Evolutionary conservation across 2,113 vertebrate species (phyloP), one percentile per base, ranked within the genome.

Genomic region (Nannospalax galili): DNA sequence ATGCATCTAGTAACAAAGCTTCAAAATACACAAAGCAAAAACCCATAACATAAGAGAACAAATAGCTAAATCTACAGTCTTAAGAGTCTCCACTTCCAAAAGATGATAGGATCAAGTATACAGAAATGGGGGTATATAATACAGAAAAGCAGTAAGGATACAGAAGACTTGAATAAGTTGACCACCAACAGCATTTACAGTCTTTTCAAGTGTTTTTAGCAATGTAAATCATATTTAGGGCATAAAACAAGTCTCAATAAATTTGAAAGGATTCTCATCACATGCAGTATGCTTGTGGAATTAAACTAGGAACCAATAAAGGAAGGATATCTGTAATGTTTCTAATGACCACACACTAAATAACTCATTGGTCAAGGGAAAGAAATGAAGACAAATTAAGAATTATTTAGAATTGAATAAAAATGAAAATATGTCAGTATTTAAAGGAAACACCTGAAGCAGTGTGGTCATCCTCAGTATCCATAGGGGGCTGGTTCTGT

Each of bases 171-270:
- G 26, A 90, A 64, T 70, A 65, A 75, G 32, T 69, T 56, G 67
- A 60, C 73, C 40, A 64, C 52, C 56, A 88, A 24, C 37, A 73
- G 26, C 84, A 60, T 74, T 52, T 15, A 67, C 60, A 60, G 30
- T 58, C 37, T 78, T 79, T 93, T 81, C 45, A 75, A 90, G 70
- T 45, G 8, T 32, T 67, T 17, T 95, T 87, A 88, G 4, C 37
- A 80, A 69, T 62, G 48, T 35, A 58, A 89, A 75, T 30, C 52
- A 74, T 62, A 92, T 81, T 75, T 22, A 10, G 14, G 60, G 52
- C 15, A 94, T 86, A 52, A 92, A 93, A 86, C 22, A 77, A 73
- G 11, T 79, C 79, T 93, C n/a, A n/a, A n/a, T n/a, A n/a, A n/a
- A n/a, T n/a, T n/a, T n/a, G n/a, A n/a, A n/a, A n/a, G n/a, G n/a